phyloP scores from a whole-genome alignment of 2,888 invertebrate species.

The Pristionchus japonicus region DNA sequence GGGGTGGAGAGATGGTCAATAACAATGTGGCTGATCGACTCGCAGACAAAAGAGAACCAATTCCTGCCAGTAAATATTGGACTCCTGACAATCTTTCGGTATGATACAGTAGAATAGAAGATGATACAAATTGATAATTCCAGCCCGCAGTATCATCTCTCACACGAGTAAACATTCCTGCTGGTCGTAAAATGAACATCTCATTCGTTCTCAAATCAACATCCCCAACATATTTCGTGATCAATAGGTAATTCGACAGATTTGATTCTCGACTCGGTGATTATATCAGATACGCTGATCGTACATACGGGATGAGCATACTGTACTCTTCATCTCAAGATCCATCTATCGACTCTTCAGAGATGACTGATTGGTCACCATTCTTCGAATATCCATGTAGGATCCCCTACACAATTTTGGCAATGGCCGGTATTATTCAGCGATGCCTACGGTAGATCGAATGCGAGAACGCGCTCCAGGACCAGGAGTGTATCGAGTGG shows the following conservation, averaged over 20 bases:
- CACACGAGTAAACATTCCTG: slow-evolving; percentile 51
- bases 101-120: background rate
- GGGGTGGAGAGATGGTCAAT: slow-evolving; percentile 3
- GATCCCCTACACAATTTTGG: background rate
- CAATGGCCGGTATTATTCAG: no score
- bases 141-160: background rate
- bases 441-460: slow-evolving; percentile 66
- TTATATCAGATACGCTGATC: slow-evolving; percentile 59
- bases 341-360: background rate
- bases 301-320: slow-evolving; percentile 62
- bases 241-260: slow-evolving; percentile 19
- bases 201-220: slow-evolving; percentile 44
- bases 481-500: slow-evolving; percentile 60
- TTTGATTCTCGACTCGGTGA: background rate
- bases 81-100: slow-evolving; percentile 45
- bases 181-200: slow-evolving; percentile 52
- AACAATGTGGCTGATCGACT: slow-evolving; percentile 9
- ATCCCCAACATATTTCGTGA: slow-evolving; percentile 21
- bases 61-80: slow-evolving; percentile 66
- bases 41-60: slow-evolving; percentile 51
- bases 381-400: slow-evolving; percentile 41
- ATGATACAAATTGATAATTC: background rate
- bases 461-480: slow-evolving; percentile 57
- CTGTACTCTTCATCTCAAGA: background rate
- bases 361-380: slow-evolving; percentile 39